Conservation (phyloP, 1,140 invertebrate species). For the Diplogasteroides magnus region DNA sequence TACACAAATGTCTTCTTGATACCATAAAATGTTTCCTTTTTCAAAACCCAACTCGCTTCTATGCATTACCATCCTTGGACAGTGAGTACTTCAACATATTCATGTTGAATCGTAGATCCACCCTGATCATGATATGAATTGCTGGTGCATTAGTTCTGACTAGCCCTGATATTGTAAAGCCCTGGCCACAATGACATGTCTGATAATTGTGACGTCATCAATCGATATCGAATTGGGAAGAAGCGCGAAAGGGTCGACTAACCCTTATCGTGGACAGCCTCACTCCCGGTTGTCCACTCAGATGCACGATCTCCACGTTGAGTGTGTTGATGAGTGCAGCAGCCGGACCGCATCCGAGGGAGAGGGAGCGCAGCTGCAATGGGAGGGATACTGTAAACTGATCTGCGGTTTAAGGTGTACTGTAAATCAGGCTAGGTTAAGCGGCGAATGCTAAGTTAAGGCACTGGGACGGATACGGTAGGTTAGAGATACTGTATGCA, state of each 20-base stretch:
- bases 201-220: neutral
- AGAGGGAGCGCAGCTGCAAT: neutral
- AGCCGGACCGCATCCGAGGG: slow-evolving; percentile 1
- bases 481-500: too few relatives aligned
- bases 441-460: too few relatives aligned
- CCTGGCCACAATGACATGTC: neutral
- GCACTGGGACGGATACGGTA: too few relatives aligned
- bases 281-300: slow-evolving; percentile 15
- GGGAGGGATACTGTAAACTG: neutral
- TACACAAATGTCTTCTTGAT: too few relatives aligned
- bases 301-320: slow-evolving; percentile 8
- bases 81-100: neutral
- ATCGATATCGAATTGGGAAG: too few relatives aligned
- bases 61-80: too few relatives aligned
- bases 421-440: slow-evolving; percentile 8
- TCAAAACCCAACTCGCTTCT: too few relatives aligned
- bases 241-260: too few relatives aligned
- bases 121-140: neutral
- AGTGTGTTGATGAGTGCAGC: neutral
- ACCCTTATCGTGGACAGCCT: slow-evolving; percentile 1
- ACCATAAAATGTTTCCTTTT: too few relatives aligned
- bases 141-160: too few relatives aligned
- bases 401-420: neutral
- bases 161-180: too few relatives aligned
- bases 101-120: neutral